These are phyloP conservation scores for Geophilus truncorum DNA, from an alignment of 2,888 invertebrate genomes.

Conservation along the genomic window DNA sequence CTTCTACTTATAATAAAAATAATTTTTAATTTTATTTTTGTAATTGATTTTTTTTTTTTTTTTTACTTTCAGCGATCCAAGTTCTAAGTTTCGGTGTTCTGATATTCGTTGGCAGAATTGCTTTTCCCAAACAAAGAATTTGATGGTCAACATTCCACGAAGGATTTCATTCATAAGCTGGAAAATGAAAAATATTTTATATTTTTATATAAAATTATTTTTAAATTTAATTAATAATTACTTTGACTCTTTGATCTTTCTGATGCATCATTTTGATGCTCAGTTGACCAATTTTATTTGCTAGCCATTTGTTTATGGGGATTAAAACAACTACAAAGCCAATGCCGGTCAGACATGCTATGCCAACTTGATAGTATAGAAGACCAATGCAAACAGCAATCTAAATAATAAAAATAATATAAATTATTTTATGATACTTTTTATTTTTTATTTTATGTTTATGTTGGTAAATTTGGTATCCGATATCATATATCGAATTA, in stretches of 20 bases:
- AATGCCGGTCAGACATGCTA: slow-evolving; percentile 86
- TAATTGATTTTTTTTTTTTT: neutral
- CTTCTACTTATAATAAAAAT: slow-evolving; percentile 48
- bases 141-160: slow-evolving; percentile 80
- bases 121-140: slow-evolving; percentile 90
- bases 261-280: slow-evolving; percentile 82
- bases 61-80: slow-evolving; percentile 62
- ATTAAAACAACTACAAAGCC: slow-evolving; percentile 79
- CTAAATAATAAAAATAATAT: slow-evolving; percentile 53
- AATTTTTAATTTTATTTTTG: neutral
- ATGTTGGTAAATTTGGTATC: no score
- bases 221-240: slow-evolving; percentile 59
- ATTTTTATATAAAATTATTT: neutral
- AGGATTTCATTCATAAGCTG: slow-evolving; percentile 78
- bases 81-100: slow-evolving; percentile 56
- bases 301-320: slow-evolving; percentile 85
- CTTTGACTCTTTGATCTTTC: slow-evolving; percentile 83
- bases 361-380: slow-evolving; percentile 79
- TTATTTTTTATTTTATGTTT: no score
- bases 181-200: slow-evolving; percentile 30
- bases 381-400: slow-evolving; percentile 73
- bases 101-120: slow-evolving; percentile 66
- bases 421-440: neutral
- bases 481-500: no score
- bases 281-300: slow-evolving; percentile 75